These are phyloP conservation scores for Bemisia tabaci DNA, from an alignment of 1,140 invertebrate genomes.

Conservation along the genomic window DNA sequence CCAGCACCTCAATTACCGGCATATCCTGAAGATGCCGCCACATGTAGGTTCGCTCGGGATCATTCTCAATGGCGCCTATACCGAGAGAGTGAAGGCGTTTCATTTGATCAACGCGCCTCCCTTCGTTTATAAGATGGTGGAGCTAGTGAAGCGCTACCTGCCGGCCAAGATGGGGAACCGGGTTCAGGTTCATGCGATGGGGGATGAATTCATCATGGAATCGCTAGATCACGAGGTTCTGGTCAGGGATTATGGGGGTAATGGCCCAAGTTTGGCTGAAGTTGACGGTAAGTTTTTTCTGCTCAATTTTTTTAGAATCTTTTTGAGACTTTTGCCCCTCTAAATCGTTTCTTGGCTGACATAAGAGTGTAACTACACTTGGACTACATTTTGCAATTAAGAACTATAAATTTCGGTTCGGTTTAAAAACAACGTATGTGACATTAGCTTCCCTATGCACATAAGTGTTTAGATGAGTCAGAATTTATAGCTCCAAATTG, in stretches of 20 bases:
- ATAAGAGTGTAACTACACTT: no score
- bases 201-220: neutral
- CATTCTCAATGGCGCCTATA: neutral
- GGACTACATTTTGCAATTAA: no score
- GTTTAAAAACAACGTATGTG: no score
- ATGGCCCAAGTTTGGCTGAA: neutral
- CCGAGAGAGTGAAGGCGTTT: neutral
- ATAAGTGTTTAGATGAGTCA: no score
- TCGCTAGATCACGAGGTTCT: neutral
- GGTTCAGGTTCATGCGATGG: neutral
- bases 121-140: neutral
- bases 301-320: no score
- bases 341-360: no score
- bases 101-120: neutral
- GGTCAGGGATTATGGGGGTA: neutral
- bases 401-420: no score
- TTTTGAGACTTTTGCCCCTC: no score
- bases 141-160: neutral
- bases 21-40: neutral
- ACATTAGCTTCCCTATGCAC: no score
- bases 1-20: neutral
- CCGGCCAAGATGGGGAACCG: neutral
- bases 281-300: neutral
- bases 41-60: neutral
- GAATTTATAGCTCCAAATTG: no score